These are phyloP conservation scores for Phaetusa simplex DNA, from an alignment of 2,113 vertebrate species.

Conservation along the genomic window DNA sequence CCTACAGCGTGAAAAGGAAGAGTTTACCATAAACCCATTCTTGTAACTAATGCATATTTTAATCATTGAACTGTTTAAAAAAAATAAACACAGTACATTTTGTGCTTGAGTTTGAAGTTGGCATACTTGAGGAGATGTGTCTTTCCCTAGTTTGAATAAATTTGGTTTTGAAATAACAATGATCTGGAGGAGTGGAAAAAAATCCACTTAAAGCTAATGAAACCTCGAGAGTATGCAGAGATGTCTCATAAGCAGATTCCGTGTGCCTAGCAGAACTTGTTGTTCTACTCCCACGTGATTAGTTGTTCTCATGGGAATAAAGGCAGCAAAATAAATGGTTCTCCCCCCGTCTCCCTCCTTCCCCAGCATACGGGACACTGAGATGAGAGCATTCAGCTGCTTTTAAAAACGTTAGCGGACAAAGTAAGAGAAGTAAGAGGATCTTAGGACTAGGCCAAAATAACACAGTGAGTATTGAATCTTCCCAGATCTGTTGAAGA, in stretches of 20 bases:
- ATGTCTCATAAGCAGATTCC: conserved; percentile 52
- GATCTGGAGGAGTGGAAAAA: conserved; percentile 54
- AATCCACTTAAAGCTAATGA: conserved; percentile 50
- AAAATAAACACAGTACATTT: neutral
- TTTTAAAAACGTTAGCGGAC: neutral
- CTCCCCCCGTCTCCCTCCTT: neutral
- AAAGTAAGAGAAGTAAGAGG: neutral
- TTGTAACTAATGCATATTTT: neutral
- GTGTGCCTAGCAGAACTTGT: conserved; percentile 60
- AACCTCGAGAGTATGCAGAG: conserved; percentile 58
- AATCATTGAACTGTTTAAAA: neutral
- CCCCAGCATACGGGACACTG: neutral
- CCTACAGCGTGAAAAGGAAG: neutral
- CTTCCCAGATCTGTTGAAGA: neutral
- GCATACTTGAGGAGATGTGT: neutral
- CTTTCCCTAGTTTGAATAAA: conserved; percentile 50
- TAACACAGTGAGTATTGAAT: neutral
- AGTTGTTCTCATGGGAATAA: conserved; percentile 46
- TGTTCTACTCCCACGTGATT: conserved; percentile 62
- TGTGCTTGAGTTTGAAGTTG: conserved; percentile 11
- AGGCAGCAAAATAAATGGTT: conserved; percentile 18
- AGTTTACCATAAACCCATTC: neutral
- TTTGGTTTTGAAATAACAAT: conserved; percentile 62
- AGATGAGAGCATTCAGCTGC: neutral
- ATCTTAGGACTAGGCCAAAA: neutral